Evolutionary conservation across 2,888 invertebrate genomes (phyloP).

Genomic region (Andrena bucephala): DNA sequence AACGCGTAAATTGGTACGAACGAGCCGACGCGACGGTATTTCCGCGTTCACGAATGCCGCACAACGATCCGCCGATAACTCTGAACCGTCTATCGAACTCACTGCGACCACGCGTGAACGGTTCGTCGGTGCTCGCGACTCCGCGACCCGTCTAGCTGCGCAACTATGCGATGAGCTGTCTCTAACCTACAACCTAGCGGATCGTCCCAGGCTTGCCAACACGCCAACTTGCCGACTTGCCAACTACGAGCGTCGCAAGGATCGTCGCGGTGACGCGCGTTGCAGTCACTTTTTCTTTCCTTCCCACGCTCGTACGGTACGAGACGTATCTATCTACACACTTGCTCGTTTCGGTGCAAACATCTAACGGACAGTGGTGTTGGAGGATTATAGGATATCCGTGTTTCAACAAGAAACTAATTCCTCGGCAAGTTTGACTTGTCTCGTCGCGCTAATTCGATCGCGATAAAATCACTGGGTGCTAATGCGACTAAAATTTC

Average conservation of each 20-base stretch:
- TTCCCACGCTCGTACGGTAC: no score
- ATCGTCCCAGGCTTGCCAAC: slow-evolving; percentile 58
- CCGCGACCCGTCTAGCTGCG: slow-evolving; percentile 33
- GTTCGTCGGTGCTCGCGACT: not conserved
- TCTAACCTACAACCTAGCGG: slow-evolving; percentile 61
- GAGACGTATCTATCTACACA: not conserved
- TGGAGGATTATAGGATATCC: not conserved
- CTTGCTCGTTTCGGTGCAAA: not conserved
- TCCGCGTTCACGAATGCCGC: no score
- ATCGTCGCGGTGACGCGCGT: slow-evolving; percentile 33
- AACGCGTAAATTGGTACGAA: slow-evolving; percentile 50
- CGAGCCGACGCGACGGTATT: not conserved
- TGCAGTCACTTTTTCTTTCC: not conserved
- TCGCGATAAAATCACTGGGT: not conserved
- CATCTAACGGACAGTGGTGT: slow-evolving; percentile 15
- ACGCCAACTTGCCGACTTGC: slow-evolving; percentile 22
- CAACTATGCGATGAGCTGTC: slow-evolving; percentile 34
- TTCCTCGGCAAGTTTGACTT: not conserved
- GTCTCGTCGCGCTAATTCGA: not conserved
- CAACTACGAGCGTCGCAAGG: slow-evolving; percentile 21
- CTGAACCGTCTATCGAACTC: not conserved
- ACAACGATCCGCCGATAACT: not conserved
- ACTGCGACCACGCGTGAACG: slow-evolving; percentile 1
- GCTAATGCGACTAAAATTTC: no score
- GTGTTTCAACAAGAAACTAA: not conserved